Percentiles rank a stretch among this genome's conserved stretches.
phyloP scores from a whole-genome alignment of 2,888 invertebrate genomes.

The Ligdia adustata region DNA sequence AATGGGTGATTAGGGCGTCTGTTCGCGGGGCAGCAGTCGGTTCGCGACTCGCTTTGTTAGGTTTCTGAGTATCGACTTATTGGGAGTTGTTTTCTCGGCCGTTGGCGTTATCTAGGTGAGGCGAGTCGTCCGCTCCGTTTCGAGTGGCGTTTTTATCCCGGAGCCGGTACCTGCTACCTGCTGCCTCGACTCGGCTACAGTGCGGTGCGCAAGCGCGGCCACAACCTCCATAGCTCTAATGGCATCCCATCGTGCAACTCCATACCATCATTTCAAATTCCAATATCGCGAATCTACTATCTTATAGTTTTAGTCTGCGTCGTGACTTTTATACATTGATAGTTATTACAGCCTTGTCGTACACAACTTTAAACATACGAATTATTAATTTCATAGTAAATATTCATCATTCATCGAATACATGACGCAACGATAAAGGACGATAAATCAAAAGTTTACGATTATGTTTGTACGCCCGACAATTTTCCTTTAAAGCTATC shows the following conservation, averaged over 20 bases:
- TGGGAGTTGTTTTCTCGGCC: constrained; percentile 49
- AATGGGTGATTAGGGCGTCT: constrained; percentile 70
- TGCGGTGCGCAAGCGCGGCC: constrained; percentile 3
- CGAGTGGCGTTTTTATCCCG: constrained; percentile 80
- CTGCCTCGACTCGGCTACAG: constrained; percentile 52
- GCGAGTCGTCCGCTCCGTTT: constrained; percentile 71
- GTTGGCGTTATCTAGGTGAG: constrained; percentile 72
- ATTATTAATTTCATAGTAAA: constrained; percentile 44
- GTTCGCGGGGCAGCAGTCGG: constrained; percentile 48
- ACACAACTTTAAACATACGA: constrained; percentile 1
- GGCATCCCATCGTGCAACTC: constrained; percentile 50
- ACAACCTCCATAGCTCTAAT: constrained; percentile 36
- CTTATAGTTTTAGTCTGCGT: constrained; percentile 39
- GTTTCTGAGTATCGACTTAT: constrained; percentile 41
- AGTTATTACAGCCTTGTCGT: background rate
- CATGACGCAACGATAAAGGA: constrained; percentile 52
- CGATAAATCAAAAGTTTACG: constrained; percentile 62
- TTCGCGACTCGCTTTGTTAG: constrained; percentile 45
- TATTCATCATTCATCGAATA: constrained; percentile 43
- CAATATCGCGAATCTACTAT: constrained; percentile 40
- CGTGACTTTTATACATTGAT: constrained; percentile 30
- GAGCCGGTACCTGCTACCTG: constrained; percentile 63
- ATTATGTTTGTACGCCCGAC: constrained; percentile 38
- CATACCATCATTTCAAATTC: constrained; percentile 47
- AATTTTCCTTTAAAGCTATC: constrained; percentile 11